Percentiles rank a stretch among this genome's conserved stretches.
Evolutionary conservation across 2,888 invertebrate species (phyloP).

Genomic region (Drosophila austrosaltans): DNA sequence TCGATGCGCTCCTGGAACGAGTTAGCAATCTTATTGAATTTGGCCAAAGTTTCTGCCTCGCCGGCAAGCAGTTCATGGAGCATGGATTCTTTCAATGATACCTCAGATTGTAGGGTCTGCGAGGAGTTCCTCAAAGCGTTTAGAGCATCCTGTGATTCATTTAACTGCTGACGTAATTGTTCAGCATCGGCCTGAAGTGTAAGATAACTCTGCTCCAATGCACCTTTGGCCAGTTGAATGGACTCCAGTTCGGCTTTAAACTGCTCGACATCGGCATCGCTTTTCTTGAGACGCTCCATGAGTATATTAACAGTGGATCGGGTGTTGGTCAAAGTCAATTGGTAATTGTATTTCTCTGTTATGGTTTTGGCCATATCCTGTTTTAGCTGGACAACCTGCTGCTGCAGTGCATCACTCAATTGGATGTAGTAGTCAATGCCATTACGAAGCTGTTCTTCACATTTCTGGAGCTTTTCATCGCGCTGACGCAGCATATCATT

Average conservation of each 20-base stretch:
- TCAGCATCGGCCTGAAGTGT: conserved; percentile 78
- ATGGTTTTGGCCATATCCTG: conserved; percentile 82
- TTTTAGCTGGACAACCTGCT: conserved; percentile 82
- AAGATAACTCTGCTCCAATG: conserved; percentile 79
- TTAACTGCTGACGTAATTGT: conserved; percentile 70
- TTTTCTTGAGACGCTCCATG: conserved; percentile 83
- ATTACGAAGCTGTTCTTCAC: conserved; percentile 81
- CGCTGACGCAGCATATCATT: conserved; percentile 83
- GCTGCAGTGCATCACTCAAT: conserved; percentile 81
- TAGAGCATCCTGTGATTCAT: conserved; percentile 77
- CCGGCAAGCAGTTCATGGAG: conserved; percentile 82
- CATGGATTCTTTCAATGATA: conserved; percentile 82
- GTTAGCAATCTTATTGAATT: conserved; percentile 84
- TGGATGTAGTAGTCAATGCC: conserved; percentile 82
- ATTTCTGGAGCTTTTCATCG: conserved; percentile 82
- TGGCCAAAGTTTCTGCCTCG: conserved; percentile 83
- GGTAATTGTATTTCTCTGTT: conserved; percentile 83
- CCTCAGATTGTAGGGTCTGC: conserved; percentile 81
- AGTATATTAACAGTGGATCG: conserved; percentile 83
- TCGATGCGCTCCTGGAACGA: conserved; percentile 83
- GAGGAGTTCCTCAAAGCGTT: conserved; percentile 78
- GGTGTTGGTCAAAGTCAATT: conserved; percentile 82
- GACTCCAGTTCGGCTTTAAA: conserved; percentile 82
- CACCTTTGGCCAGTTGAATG: conserved; percentile 77
- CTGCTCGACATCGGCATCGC: conserved; percentile 83